Base-by-base conservation (phyloP, 2,888 invertebrate genomes). In the Siphlonurus alternatus region DNA sequence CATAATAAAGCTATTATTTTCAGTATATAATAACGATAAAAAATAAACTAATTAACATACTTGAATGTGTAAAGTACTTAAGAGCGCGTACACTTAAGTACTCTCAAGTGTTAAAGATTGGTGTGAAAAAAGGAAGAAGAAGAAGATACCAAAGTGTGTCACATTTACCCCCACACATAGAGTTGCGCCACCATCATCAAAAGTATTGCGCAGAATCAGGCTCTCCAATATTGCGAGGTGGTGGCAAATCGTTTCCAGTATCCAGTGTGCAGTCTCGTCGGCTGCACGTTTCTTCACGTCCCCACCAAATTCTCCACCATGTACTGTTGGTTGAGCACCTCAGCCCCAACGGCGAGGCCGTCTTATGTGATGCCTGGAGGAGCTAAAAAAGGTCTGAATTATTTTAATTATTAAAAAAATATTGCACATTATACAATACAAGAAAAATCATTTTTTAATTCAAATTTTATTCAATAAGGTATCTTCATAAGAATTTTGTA, bases 241-340 rank as follows among this genome's bases (percentile, higher is more conserved):
- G 15, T 5, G 38, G 38, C 15, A 38, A 38, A 15, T 15, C 15
- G 7, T 10, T 38, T 10, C 38, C 38, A 38, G 5, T 38, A 38
- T 15, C 5, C 15, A 38, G 38, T 38, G 5, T 15, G 38, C 38
- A 38, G 38, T 15, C 38, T 10, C 5, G 38, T 38, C 38, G 38
- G 38, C 38, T 38, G 38, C 38, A 38, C 38, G 62, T 23, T 53
- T 62, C 24, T 24, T 20, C 53, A 15, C 15, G 23, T 53, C 53
- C 56, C 18, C 59, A 24, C 63, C 63, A 25, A 69, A n/a, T n/a
- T n/a, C n/a, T n/a, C n/a, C 70, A 70, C 65, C 70, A 72, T 72
- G 71, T 71, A 73, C 67, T 72, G 73, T 68, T 73, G 73, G 73
- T 68, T 73, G 61, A 72, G 72, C 66, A 70, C 72, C 54, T 72